Percentiles rank a stretch among this genome's conserved stretches.
These are phyloP conservation scores for Ctena decussata DNA, from an alignment of 2,888 invertebrate genomes.

Conservation along the genomic window DNA sequence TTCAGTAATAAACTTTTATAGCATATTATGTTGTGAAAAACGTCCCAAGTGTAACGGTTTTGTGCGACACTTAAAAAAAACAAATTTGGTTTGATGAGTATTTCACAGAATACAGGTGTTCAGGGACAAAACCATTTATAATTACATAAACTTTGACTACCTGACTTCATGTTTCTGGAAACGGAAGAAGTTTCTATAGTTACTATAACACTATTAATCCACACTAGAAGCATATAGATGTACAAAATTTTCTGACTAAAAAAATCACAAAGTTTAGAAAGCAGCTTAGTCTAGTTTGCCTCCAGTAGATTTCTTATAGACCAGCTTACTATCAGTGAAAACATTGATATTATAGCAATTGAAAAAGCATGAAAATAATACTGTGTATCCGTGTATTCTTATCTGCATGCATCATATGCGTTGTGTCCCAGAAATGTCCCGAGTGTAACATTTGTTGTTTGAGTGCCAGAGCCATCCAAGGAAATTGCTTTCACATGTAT, in stretches of 20 bases:
- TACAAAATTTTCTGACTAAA: neutral
- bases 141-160: neutral
- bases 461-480: neutral
- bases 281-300: neutral
- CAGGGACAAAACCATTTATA: neutral
- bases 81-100: neutral
- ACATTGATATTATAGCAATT: neutral
- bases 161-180: neutral
- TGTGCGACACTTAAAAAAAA: neutral
- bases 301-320: neutral
- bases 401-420: neutral
- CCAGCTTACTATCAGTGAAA: neutral
- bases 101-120: neutral
- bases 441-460: neutral
- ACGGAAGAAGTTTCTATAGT: neutral
- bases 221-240: neutral
- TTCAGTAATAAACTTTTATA: neutral
- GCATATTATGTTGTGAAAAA: neutral
- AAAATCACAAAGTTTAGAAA: neutral
- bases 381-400: neutral
- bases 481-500: neutral
- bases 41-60: neutral
- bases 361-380: neutral
- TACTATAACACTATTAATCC: neutral
- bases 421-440: neutral